A percentile compares a stretch with the other conserved stretches of the same genome.
phyloP scores from a whole-genome alignment of 2,113 vertebrate genomes.

The Argyrosomus japonicus region DNA sequence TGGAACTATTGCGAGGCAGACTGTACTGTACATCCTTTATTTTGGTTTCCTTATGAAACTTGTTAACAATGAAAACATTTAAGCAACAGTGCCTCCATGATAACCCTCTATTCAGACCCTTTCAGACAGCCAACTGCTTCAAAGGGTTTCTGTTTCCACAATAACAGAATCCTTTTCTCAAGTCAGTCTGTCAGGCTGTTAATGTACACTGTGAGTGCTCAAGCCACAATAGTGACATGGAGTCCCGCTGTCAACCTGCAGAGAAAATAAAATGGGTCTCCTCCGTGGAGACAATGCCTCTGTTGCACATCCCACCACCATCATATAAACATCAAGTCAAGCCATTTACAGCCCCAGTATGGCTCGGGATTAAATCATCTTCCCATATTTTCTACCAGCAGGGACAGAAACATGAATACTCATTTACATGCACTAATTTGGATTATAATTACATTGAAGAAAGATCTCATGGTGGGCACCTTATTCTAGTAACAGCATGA shows the following conservation, averaged over 20 bases:
- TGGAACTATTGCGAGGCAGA: not conserved
- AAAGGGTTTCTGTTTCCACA: not conserved
- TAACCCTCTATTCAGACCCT: not conserved
- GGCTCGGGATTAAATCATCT: constrained; percentile 20
- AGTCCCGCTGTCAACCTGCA: not conserved
- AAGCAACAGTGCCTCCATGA: not conserved
- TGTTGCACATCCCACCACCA: not conserved
- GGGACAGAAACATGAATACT: not conserved
- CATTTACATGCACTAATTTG: constrained; percentile 23
- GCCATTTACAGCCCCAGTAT: constrained; percentile 1
- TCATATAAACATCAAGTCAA: constrained; percentile 21
- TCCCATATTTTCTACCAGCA: constrained; percentile 39
- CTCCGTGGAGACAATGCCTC: not conserved
- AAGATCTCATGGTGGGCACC: not conserved
- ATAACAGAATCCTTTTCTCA: not conserved
- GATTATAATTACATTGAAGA: constrained; percentile 17
- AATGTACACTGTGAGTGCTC: constrained; percentile 12
- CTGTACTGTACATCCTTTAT: no score
- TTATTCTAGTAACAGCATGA: not conserved
- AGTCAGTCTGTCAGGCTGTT: not conserved
- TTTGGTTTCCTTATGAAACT: not conserved
- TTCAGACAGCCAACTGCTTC: not conserved
- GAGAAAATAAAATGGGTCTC: constrained; percentile 23
- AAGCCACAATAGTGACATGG: constrained; percentile 6
- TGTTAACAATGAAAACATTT: not conserved